Base-by-base conservation (phyloP, 1,140 invertebrate species). In the Drosophila erecta region DNA sequence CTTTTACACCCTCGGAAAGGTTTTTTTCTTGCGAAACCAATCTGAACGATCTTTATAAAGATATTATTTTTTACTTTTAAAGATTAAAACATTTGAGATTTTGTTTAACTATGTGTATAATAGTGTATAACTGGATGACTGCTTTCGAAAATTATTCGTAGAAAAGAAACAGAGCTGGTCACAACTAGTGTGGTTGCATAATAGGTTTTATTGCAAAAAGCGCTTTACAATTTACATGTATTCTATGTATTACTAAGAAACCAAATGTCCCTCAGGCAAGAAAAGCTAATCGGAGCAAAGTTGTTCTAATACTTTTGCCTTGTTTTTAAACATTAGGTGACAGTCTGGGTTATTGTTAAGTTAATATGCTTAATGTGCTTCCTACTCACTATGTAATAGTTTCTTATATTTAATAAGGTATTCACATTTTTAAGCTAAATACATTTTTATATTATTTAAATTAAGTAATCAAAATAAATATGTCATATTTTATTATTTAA, bases 161-260 rank as follows among this genome's bases (percentile, higher is more conserved):
- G 62, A 76, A 86, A 86, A 86, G 61, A 86, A 86, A 86, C 62
- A 90, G 77, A 59, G 64, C 81, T 79, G 76, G 65, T 85, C 61
- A 64, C 60, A 74, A 75, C 57, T 61, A 58, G 67, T 86, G 81
- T 65, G 70, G 77, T 76, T 72, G 71, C 70, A 86, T 86, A 76
- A 58, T 79, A 83, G 72, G 55, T 87, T 92, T 92, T 92, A 92
- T 92, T 92, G 91, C 91, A 92, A 92, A 92, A 92, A 91, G 91
- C 91, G 91, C 91, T 92, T 92, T 90, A 92, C 86, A 92, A 76
- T 70, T 78, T 83, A 87, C 60, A 87, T 78, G 46, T 85, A 81
- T 79, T 76, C 79, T 83, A 65, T 66, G 37, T 70, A 43, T 55
- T 56, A 81, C 53, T 58, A 76, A 81, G 70, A 80, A 85, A 60